Base-by-base conservation (phyloP, 2,888 invertebrate genomes). In the Yponomeuta malinellus region DNA sequence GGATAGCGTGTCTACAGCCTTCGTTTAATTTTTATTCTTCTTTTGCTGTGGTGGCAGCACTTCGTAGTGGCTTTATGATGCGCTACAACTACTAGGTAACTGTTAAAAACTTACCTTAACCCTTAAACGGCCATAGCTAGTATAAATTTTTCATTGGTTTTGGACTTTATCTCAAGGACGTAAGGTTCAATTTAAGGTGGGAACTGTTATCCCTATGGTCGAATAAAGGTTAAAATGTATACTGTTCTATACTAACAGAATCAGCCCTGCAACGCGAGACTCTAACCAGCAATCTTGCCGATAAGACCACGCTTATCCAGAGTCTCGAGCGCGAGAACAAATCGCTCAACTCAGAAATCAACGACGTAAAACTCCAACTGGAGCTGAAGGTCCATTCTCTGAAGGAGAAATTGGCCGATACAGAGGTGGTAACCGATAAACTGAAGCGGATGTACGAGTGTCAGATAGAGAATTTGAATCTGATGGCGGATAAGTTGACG, bases 381-480 rank as follows among this genome's bases (percentile, higher is more conserved):
- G 86, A 88, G 68, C 72, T 81, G 0, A 87, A 87, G 78, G 85
- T 87, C 0, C 83, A 86, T 71, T 87, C 88, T 1, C 73, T 88
- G 5, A 83, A 85, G 71, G 88, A 87, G 70, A 88, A 85, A 77
- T 78, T 87, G 0, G 76, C 81, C 59, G 85, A 86, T 63, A 88
- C 84, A 71, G 86, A 85, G 73, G 76, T 80, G 73, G 75, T 88
- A 67, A 85, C 87, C 0, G 87, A 88, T 1, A 85, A 86, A 74
- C 73, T 88, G 70, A 88, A 85, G 74, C 78, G 76, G 64, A 82
- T 82, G 0, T 88, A 87, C 69, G 86, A 88, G 64, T 80, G 81
- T 72, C 88, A 86, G 73, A 86, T 86, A 65, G 84, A 85, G 69
- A 87, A 85, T 73, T 77, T 86, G 63, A 86, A 88, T 73, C 72